A percentile compares a stretch with the other conserved stretches of the same genome.
Conservation (phyloP, 2,888 invertebrate species). For the Erebia aethiops region DNA sequence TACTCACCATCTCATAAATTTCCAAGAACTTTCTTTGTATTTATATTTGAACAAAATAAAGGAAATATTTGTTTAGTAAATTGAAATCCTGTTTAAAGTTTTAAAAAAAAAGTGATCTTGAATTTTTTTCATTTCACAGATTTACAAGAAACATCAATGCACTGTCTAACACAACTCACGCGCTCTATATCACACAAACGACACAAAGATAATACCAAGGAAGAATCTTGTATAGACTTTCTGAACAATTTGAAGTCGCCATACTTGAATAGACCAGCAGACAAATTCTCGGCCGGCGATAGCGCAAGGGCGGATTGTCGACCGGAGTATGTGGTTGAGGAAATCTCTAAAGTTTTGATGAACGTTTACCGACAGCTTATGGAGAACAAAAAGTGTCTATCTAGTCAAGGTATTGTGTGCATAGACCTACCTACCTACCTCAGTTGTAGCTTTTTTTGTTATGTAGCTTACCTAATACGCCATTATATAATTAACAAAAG, state of each 20-base stretch:
- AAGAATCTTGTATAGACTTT: conserved; percentile 53
- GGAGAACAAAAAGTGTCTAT: conserved; percentile 54
- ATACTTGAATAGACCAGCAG: conserved; percentile 42
- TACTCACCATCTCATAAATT: too few relatives aligned
- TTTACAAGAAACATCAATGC: conserved; percentile 61
- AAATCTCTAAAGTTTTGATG: conserved; percentile 62
- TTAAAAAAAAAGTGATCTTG: too few relatives aligned
- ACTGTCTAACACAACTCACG: conserved; percentile 61
- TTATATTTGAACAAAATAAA: too few relatives aligned
- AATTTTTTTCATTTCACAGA: conserved; percentile 54
- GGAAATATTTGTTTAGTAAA: too few relatives aligned
- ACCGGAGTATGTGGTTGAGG: conserved; percentile 68
- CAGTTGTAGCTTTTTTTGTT: too few relatives aligned
- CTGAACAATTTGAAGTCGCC: conserved; percentile 60
- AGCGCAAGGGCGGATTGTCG: conserved; percentile 56
- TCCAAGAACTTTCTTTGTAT: too few relatives aligned
- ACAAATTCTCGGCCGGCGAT: conserved; percentile 50
- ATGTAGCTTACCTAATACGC: too few relatives aligned
- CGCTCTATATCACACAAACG: conserved; percentile 57
- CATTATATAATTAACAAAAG: too few relatives aligned
- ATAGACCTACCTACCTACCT: too few relatives aligned
- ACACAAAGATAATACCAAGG: conserved; percentile 53
- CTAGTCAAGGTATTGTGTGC: conserved; percentile 56
- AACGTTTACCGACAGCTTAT: conserved; percentile 56
- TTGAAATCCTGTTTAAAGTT: too few relatives aligned